These are phyloP conservation scores for Theonella swinhoei DNA, from an alignment of 37 sponge, comb jelly and placozoan genomes.

Conservation along the genomic window DNA sequence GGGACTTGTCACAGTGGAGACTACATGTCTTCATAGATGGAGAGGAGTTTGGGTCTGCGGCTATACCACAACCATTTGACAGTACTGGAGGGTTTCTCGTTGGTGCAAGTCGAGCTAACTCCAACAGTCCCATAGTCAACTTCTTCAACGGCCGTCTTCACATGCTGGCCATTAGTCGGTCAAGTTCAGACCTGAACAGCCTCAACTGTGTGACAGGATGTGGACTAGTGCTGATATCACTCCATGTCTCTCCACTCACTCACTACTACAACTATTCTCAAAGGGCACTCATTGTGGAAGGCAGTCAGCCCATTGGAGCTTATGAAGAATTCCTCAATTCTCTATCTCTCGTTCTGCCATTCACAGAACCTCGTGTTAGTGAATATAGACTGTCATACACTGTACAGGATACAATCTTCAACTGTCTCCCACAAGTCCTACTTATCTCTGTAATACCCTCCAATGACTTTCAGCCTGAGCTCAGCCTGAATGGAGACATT, in stretches of 20 bases:
- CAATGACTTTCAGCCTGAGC: conserved; percentile 52
- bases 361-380: conserved; percentile 40
- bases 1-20: conserved; percentile 3
- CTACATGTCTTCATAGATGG: conserved; percentile 67
- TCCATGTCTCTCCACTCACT: conserved; percentile 10
- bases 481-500: conserved; percentile 52
- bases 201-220: conserved; percentile 81
- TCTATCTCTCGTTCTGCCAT: conserved; percentile 43
- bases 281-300: conserved; percentile 32
- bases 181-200: conserved; percentile 11
- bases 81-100: conserved; percentile 24
- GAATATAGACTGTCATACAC: conserved; percentile 42
- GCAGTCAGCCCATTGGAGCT: conserved; percentile 3
- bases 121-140: conserved; percentile 3
- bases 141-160: conserved; percentile 78
- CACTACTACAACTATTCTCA: conserved; percentile 47
- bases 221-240: conserved; percentile 64
- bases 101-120: conserved; percentile 25
- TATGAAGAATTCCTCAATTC: conserved; percentile 76
- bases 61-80: conserved; percentile 37
- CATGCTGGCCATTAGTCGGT: conserved; percentile 28
- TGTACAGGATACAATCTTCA: conserved; percentile 64
- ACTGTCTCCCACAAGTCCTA: conserved; percentile 23
- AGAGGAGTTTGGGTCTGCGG: neutral
- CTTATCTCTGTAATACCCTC: conserved; percentile 24